Conservation (phyloP, 2,888 invertebrate genomes). For the Cheilosia vernalis region DNA sequence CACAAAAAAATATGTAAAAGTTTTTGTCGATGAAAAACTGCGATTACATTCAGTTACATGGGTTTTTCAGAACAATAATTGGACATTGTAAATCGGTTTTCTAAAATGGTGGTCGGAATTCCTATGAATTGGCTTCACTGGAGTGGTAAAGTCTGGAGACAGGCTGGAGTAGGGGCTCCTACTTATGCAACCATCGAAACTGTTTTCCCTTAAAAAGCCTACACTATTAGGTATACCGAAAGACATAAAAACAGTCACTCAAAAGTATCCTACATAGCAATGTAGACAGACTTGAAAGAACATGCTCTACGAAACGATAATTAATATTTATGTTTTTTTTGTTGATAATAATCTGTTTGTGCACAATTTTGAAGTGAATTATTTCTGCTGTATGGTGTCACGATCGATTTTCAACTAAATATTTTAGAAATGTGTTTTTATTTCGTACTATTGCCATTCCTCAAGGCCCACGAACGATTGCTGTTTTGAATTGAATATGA, state of each 20-base stretch:
- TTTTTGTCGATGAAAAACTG: conserved; percentile 18
- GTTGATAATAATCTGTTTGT: conserved; percentile 9
- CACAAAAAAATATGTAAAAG: not conserved
- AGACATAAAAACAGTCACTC: no score
- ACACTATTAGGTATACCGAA: no score
- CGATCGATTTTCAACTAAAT: not conserved
- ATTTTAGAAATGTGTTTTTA: not conserved
- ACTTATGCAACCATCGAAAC: conserved; percentile 10
- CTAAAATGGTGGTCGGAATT: conserved; percentile 22
- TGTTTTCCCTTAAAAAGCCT: no score
- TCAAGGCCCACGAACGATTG: no score
- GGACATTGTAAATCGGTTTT: not conserved
- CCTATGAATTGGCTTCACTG: not conserved
- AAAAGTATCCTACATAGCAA: not conserved
- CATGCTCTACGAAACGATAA: not conserved
- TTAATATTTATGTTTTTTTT: not conserved
- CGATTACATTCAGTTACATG: conserved; percentile 29
- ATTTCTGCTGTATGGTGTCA: not conserved
- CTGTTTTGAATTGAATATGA: no score
- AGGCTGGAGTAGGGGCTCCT: not conserved
- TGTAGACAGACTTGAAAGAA: not conserved
- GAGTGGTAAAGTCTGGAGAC: no score
- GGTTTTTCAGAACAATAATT: not conserved
- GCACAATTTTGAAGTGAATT: conserved; percentile 13
- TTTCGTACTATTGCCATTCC: no score